Evolutionary conservation across 2,113 vertebrate genomes (phyloP).

Genomic region (Rhabdornis inornatus): DNA sequence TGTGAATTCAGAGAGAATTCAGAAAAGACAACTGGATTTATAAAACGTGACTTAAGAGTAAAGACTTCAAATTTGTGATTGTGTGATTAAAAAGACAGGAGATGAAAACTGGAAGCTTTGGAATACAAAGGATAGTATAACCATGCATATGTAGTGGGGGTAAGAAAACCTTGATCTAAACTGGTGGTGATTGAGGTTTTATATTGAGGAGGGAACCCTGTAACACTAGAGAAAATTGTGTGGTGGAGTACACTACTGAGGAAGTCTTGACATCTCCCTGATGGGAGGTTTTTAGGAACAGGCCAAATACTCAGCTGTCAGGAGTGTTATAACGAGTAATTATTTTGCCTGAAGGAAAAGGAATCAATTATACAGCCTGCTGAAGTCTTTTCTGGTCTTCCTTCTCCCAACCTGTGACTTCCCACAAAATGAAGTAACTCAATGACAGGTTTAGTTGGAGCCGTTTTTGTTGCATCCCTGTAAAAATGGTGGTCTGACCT

Average conservation of each 20-base stretch:
- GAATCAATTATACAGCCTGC: neutral
- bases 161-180: neutral
- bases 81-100: neutral
- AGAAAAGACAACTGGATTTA: neutral
- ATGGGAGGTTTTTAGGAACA: neutral
- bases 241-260: neutral
- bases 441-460: neutral
- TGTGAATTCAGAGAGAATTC: neutral
- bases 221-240: neutral
- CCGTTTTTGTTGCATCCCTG: neutral
- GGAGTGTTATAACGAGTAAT: neutral
- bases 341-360: neutral
- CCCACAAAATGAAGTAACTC: neutral
- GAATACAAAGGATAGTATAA: neutral
- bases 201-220: fast-evolving
- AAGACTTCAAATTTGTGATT: neutral
- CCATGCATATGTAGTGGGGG: neutral
- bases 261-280: neutral
- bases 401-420: neutral
- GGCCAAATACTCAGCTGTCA: neutral
- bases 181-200: neutral
- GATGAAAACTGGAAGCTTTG: neutral
- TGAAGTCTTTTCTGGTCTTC: neutral
- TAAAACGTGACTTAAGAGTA: neutral
- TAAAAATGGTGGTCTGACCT: neutral